Conservation (phyloP, 2,113 vertebrate species). For the Myocastor coypus region DNA sequence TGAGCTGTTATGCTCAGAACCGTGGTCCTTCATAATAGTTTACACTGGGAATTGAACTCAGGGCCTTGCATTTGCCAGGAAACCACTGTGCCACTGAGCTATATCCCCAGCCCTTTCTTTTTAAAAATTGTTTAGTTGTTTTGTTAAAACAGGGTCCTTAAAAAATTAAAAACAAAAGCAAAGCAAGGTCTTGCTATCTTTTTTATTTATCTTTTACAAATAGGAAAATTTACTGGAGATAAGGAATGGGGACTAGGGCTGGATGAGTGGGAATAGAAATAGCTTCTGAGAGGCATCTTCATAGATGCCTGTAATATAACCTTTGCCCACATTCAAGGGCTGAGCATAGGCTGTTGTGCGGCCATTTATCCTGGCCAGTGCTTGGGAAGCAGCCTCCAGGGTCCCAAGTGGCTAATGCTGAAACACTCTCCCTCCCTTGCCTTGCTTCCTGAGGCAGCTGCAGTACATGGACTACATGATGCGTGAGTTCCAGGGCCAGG, state of each 20-base stretch:
- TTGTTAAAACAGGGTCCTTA: neutral
- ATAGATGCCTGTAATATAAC: neutral
- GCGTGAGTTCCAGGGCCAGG: slow-evolving; percentile 68
- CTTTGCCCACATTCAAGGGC: neutral
- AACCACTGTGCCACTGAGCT: too few species aligned
- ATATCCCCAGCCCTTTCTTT: too few species aligned
- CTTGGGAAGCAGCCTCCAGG: neutral
- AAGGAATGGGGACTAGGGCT: neutral
- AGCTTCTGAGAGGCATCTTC: neutral
- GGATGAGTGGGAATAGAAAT: neutral
- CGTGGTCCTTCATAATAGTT: neutral
- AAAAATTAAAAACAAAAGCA: too few species aligned
- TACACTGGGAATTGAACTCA: too few species aligned
- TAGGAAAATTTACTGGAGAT: neutral
- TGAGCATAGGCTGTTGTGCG: neutral
- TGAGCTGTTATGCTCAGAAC: neutral
- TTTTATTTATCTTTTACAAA: neutral
- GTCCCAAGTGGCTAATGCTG: neutral
- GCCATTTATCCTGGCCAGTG: neutral
- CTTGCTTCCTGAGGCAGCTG: slow-evolving; percentile 55
- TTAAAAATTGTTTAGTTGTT: neutral
- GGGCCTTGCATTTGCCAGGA: too few species aligned
- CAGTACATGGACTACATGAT: slow-evolving; percentile 73
- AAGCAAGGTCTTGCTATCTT: neutral
- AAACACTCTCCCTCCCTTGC: neutral